Evolutionary conservation across 2,888 invertebrate genomes (phyloP), one percentile per base, ranked within the genome.

Genomic region (Conomelus anceps): DNA sequence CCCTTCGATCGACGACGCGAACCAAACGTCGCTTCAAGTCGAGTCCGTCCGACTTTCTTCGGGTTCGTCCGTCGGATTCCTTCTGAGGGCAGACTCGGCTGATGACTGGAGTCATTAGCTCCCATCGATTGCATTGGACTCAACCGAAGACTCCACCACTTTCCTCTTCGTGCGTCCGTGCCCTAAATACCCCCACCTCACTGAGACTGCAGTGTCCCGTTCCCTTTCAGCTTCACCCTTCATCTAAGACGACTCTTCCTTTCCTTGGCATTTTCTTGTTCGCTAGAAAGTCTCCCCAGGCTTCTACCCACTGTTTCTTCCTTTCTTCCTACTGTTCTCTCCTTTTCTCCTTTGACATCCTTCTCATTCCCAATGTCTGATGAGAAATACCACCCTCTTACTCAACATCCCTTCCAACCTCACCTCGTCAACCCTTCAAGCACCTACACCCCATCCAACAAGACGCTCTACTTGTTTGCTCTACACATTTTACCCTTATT

Each of bases 401-500:
- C 23, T n/a, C 86, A 20, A 24, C 23, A 23, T 22, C 26, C 17
- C 24, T 23, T 17, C 26, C 22, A 22, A 24, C 3, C 22, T 1
- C 4, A 4, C 86, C 20, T n/a, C 23, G 6, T 23, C n/a, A n/a
- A n/a, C n/a, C n/a, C n/a, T n/a, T n/a, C n/a, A n/a, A n/a, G n/a
- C n/a, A n/a, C n/a, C n/a, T n/a, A n/a, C n/a, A n/a, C n/a, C n/a
- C n/a, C n/a, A n/a, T n/a, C 86, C 86, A 17, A 17, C 23, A 86
- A 86, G 29, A 86, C 29, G 29, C 86, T 86, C 24, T 24, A 86
- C 86, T 29, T 86, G 86, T 86, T 86, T 86, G 86, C 86, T 26
- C 86, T 86, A 86, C 23, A 86, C 86, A 86, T 86, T 86, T 86
- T 13, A 86, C 86, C 86, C 86, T 86, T 86, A 86, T 86, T 86